Base-by-base conservation (phyloP, 2,797 vertebrate genomes). In the Emydoidea blandingii region DNA sequence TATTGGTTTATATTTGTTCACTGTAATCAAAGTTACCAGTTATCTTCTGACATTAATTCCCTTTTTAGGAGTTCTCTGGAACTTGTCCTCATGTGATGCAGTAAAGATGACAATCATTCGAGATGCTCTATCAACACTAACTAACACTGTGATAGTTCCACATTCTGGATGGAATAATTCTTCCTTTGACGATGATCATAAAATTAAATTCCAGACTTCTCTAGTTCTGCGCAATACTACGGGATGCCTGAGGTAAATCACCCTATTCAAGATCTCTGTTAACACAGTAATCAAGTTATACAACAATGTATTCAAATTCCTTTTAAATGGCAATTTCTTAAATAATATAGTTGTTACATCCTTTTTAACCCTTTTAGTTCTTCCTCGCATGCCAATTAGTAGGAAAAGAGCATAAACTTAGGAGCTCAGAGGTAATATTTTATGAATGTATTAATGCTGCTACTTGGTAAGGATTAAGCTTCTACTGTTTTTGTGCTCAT, bases 71-170 rank as follows among this genome's bases (percentile, higher is more conserved):
- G 99, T 99, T 94, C 98, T 99, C 96, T 99, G 99, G 99, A 99
- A 99, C 98, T 98, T 99, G 97, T 99, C 99, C 72, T 99, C 99
- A 0, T 99, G 99, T 49, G 99, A 99, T 90, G 98, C 99, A 0
- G 99, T 99, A 88, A 99, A 99, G 98, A 99, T 99, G 99, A 99
- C 99, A 98, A 99, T 99, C 98, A 99, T 99, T 74, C 98, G 99
- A 88, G 99, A 99, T n/a, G 99, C 99, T 95, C 99, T 99, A 97
- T 98, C 98, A 12, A 99, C 99, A 2, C 98, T 99, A 94, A 99
- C 99, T 54, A 99, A 98, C 98, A 99, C 99, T 99, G 99, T 99
- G 98, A 99, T 99, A 81, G 99, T 99, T 98, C 99, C 99, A 41
- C 99, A 99, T 96, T 99, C 99, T 1, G 99, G 99, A 49, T 99